Evolutionary conservation across 2,888 invertebrate species (phyloP).

Genomic region (Athripsodes cinereus): DNA sequence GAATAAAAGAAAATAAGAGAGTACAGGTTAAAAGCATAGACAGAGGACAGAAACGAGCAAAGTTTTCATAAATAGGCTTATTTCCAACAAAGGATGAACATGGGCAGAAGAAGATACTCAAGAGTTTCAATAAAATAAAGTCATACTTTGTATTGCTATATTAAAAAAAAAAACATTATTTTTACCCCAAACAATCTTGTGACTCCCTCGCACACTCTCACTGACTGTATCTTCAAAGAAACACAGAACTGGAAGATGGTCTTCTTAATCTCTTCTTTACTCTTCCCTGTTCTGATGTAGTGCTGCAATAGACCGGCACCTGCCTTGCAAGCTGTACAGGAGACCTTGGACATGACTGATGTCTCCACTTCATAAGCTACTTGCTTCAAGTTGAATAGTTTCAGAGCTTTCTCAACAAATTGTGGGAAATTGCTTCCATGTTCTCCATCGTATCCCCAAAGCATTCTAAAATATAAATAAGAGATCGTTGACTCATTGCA

Average conservation of each 20-base stretch:
- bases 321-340: slow-evolving; percentile 85
- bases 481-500: too few relatives aligned
- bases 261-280: slow-evolving; percentile 76
- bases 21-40: too few relatives aligned
- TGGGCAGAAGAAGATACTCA: too few relatives aligned
- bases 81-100: too few relatives aligned
- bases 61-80: too few relatives aligned
- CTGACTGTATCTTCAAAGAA: slow-evolving; percentile 79
- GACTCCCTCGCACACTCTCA: slow-evolving; percentile 84
- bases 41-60: too few relatives aligned
- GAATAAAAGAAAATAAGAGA: too few relatives aligned
- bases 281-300: slow-evolving; percentile 79
- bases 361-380: slow-evolving; percentile 72
- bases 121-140: too few relatives aligned
- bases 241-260: slow-evolving; percentile 84
- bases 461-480: slow-evolving; percentile 43
- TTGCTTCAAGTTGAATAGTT: slow-evolving; percentile 76
- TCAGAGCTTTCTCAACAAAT: slow-evolving; percentile 77
- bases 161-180: neutral
- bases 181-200: slow-evolving; percentile 76
- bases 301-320: slow-evolving; percentile 81
- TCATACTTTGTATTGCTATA: too few relatives aligned
- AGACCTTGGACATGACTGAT: slow-evolving; percentile 86
- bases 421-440: slow-evolving; percentile 67
- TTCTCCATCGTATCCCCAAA: slow-evolving; percentile 68